phyloP scores from a whole-genome alignment of 1,140 invertebrate species.

The roundworm (Caenorhabditis elegans) region WBcel235 BX284606.5:10065501-10066000 shows the following conservation, averaged over 20 bases:
- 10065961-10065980: too few species aligned
- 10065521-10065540: not conserved
- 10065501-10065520: not conserved
- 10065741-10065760: not conserved
- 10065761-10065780: not conserved
- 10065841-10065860: not conserved
- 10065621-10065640: not conserved
- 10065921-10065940: not conserved
- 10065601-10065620: not conserved
- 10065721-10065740: not conserved
- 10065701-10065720: too few species aligned
- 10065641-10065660: not conserved
- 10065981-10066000: too few species aligned
- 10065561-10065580: not conserved
- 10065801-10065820: not conserved
- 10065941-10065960: not conserved
- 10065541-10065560: not conserved
- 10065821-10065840: not conserved
- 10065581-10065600: not conserved
- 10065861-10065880: not conserved
- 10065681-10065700: not conserved
- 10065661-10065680: not conserved
- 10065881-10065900: not conserved
- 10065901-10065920: too few species aligned
- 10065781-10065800: slow-evolving; percentile 20